These are phyloP conservation scores for Nomia melanderi DNA, from an alignment of 1,140 invertebrate species.

Conservation along the genomic window DNA sequence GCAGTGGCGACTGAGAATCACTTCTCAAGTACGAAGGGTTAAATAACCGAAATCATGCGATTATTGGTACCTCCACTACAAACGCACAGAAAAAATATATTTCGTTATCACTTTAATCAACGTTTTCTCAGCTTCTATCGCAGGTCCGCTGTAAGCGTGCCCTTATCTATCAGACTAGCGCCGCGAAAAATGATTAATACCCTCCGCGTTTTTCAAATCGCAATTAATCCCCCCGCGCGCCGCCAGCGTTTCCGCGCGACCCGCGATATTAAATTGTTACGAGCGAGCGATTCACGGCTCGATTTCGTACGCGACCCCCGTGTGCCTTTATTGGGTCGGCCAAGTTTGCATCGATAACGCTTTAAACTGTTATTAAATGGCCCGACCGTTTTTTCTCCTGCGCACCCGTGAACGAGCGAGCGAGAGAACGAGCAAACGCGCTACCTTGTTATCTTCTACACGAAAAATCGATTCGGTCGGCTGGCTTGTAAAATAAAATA, in stretches of 20 bases:
- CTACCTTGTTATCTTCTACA: slow-evolving; percentile 14
- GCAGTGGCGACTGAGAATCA: too few relatives aligned
- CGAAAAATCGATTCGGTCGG: slow-evolving; percentile 19
- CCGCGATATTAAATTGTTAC: slow-evolving; percentile 29
- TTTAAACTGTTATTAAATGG: slow-evolving; percentile 23
- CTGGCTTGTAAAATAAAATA: slow-evolving; percentile 9
- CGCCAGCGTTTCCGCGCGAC: too few relatives aligned
- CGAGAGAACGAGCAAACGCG: too few relatives aligned
- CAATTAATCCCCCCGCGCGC: slow-evolving; percentile 21
- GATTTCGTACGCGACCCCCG: neutral
- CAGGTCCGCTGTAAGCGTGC: too few relatives aligned
- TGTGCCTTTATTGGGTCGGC: slow-evolving; percentile 16
- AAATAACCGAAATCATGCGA: too few relatives aligned
- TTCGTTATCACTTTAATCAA: too few relatives aligned
- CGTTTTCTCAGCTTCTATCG: too few relatives aligned
- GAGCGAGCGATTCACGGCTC: slow-evolving; percentile 17
- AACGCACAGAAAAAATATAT: too few relatives aligned
- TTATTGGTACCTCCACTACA: too few relatives aligned
- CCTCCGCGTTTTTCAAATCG: slow-evolving; percentile 11
- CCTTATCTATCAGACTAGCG: too few relatives aligned
- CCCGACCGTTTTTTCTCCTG: neutral
- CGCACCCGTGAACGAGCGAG: neutral
- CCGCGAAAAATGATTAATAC: neutral
- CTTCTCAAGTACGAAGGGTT: too few relatives aligned
- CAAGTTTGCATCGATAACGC: slow-evolving; percentile 21